Evolutionary conservation across 2,113 vertebrate species (phyloP), one percentile per base, ranked within the genome.

Genomic region (Stigmatopora argus): DNA sequence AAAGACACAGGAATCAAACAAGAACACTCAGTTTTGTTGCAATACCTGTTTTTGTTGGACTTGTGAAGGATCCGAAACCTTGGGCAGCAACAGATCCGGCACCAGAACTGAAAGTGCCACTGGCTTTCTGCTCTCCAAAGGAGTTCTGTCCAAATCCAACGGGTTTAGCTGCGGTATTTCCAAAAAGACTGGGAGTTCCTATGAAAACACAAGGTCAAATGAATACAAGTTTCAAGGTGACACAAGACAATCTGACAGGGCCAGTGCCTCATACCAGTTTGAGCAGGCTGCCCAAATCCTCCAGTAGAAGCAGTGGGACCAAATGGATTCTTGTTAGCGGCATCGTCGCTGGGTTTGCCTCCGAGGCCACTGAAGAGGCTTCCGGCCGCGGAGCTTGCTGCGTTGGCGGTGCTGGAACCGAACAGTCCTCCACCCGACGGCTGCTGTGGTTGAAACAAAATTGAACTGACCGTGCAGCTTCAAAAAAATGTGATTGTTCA

Each of bases 271-370:
- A 13, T 71, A 92, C 91, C 90, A 65, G 90, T 52, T 64, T 87
- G 88, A 46, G 62, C 52, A 17, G 82, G 17, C 69, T 91, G 90
- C 1, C 91, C 90, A 60, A 92, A 92, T 1, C 72, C 90, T 62
- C 89, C 91, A 7, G 92, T 72, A 23, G 87, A 66, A 15, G 90
- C 74, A 0, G 91, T 58, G 0, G 93, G 73, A 46, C 94, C 90
- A 48, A 99, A 99, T 0, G 97, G 97, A 88, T 99, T 99, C 84
- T 98, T 99, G 87, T 90, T 97, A 73, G 94, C 95, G 3, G 96
- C 95, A 5, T 98, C 97, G 75, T 97, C 94, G 35, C 94, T 98
- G 46, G 96, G 97, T 85, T 99, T 98, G 18, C 96, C 94, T 79
- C 97, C 97, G 1, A 99, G 88, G 72, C 96, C 97, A 1, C 92